Conservation (phyloP, 2,888 invertebrate species). For the Pandemis corylana region DNA sequence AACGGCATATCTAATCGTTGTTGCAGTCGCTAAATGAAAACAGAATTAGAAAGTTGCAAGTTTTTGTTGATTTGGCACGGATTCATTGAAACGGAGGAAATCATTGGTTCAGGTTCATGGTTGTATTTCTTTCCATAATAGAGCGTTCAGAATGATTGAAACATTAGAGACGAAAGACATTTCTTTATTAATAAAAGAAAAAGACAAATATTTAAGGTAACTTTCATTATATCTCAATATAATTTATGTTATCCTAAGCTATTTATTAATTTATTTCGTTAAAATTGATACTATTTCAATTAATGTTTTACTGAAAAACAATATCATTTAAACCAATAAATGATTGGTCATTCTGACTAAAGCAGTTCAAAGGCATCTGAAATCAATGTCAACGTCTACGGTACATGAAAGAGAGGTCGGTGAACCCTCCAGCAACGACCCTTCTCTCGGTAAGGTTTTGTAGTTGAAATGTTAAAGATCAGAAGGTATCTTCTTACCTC, state of each 20-base stretch:
- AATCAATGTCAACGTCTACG: constrained; percentile 1
- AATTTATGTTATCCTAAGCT: too few relatives aligned
- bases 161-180: too few relatives aligned
- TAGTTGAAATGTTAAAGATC: background rate
- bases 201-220: too few relatives aligned
- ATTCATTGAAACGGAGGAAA: background rate
- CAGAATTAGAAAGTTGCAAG: constrained; percentile 7
- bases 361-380: constrained; percentile 2
- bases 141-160: background rate
- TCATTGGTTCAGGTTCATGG: background rate
- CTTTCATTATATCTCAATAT: too few relatives aligned
- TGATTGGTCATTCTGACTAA: background rate
- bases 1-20: constrained; percentile 12
- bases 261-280: too few relatives aligned
- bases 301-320: background rate
- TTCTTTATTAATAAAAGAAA: too few relatives aligned
- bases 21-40: background rate
- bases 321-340: background rate
- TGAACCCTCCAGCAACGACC: background rate
- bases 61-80: constrained; percentile 13
- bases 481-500: background rate
- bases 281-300: background rate
- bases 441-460: background rate
- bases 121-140: background rate
- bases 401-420: background rate